Evolutionary conservation across 2,113 vertebrate genomes (phyloP), one percentile per base, ranked within the genome.

Genomic region (Ardeotis arabs): DNA sequence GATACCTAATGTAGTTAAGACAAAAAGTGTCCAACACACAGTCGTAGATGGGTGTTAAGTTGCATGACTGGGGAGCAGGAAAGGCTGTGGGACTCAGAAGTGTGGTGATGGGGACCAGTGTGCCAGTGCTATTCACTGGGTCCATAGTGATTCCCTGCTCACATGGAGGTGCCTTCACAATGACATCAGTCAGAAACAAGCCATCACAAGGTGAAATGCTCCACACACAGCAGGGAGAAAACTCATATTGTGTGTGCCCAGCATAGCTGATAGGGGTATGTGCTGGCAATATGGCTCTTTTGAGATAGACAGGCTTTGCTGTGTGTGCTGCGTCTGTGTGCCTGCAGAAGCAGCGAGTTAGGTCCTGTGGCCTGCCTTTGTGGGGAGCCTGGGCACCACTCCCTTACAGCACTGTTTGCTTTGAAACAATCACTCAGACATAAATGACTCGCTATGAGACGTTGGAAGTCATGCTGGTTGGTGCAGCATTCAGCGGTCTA

Each of bases 391-490:
- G 83, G 50, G 45, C 35, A 76, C 73, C 41, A 29, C 70, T 89
- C 83, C 16, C 37, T 69, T n/a, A 55, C 45, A 81, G 56, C 33
- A 44, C 49, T 82, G 39, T 82, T 95, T 86, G 55, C 64, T 95
- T 91, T 95, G 81, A 94, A 93, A 73, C 76, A 86, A 73, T 78
- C 91, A 78, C 31, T 90, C 62, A 75, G 76, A 67, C 58, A 52
- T 91, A 95, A 93, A 55, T 52, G 87, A 33, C 89, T 95, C 16
- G 1, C 73, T 87, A 28, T 58, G 50, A 74, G 84, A 37, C 52
- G 49, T 19, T 91, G 74, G 94, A 77, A 95, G 56, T 87, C 89
- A 72, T 77, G 86, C 93, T 84, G 84, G 60, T 24, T 94, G 73
- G 62, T 1, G 1, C 39, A 87, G 29, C 53, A 59, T 70, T 84